Percentiles rank a stretch among this genome's conserved stretches.
Conservation (phyloP, 2,888 invertebrate genomes). For the Aleiodes testaceus region DNA sequence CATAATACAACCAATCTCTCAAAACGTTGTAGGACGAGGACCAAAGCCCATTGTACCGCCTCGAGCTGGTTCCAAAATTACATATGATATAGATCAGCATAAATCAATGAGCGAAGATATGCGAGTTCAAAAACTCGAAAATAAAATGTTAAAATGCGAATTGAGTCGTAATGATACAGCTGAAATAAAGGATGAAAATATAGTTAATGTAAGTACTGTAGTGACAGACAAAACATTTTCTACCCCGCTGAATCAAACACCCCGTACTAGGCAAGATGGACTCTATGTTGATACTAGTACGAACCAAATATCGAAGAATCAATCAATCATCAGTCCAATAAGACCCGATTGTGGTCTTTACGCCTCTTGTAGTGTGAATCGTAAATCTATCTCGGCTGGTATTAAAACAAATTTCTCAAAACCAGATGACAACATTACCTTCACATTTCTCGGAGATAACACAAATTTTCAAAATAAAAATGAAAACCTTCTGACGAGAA, state of each 20-base stretch:
- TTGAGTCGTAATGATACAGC: conserved; percentile 46
- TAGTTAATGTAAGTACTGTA: conserved; percentile 51
- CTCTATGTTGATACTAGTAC: conserved; percentile 66
- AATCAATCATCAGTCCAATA: conserved; percentile 58
- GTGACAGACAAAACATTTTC: conserved; percentile 61
- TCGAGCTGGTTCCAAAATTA: conserved; percentile 68
- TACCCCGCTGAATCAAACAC: conserved; percentile 64
- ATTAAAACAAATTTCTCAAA: conserved; percentile 65
- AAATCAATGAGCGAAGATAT: conserved; percentile 64
- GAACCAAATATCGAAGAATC: conserved; percentile 59
- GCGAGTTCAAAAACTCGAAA: conserved; percentile 47
- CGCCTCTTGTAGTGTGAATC: conserved; percentile 65
- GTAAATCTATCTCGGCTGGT: conserved; percentile 67
- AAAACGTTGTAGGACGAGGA: conserved; percentile 66
- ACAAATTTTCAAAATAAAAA: conserved; percentile 56
- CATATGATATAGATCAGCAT: conserved; percentile 64
- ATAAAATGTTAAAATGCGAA: conserved; percentile 45
- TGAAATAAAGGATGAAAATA: conserved; percentile 55
- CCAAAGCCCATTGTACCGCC: conserved; percentile 71
- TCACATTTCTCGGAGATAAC: conserved; percentile 65
- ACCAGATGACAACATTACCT: conserved; percentile 68
- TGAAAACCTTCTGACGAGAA: conserved; percentile 58
- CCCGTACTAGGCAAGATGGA: conserved; percentile 69
- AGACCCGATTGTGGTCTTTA: conserved; percentile 62
- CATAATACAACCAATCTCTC: conserved; percentile 69